phyloP scores from a whole-genome alignment of 1,140 invertebrate species.

The Danaus plexippus region DNA sequence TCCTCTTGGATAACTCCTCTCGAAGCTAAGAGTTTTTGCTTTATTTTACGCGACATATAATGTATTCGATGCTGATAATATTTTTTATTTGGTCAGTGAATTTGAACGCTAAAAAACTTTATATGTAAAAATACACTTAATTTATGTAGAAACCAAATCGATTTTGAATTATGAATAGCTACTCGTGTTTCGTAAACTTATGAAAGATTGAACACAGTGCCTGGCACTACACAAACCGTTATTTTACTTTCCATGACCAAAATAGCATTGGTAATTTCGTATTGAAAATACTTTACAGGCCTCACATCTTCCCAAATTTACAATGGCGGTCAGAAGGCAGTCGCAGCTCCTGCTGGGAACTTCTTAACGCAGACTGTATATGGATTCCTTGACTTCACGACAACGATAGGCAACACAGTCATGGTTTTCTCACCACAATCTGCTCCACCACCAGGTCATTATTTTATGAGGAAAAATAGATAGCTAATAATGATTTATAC shows the following conservation, averaged over 20 bases:
- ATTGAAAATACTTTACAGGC: no score
- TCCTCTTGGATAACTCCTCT: background rate
- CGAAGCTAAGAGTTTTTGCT: no score
- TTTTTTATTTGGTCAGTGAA: constrained; percentile 4
- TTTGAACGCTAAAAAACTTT: no score
- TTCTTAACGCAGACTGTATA: constrained; percentile 87
- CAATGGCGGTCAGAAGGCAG: constrained; percentile 29
- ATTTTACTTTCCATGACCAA: no score
- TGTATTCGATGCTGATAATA: constrained; percentile 1
- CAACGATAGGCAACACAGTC: constrained; percentile 89
- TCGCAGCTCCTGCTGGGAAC: constrained; percentile 30
- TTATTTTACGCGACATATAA: constrained; percentile 6
- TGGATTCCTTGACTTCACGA: constrained; percentile 90
- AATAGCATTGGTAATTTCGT: no score
- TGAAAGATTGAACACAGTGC: no score
- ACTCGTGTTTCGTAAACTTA: no score
- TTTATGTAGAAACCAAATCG: no score
- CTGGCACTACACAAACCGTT: no score
- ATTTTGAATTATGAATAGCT: no score
- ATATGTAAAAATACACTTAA: no score
- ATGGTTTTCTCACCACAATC: constrained; percentile 91
- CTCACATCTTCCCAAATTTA: constrained; percentile 16
- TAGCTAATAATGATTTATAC: background rate
- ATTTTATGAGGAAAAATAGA: constrained; percentile 11
- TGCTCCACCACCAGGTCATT: constrained; percentile 72